Evolutionary conservation across 2,113 vertebrate species (phyloP).

Genomic region (Blennius ocellaris): DNA sequence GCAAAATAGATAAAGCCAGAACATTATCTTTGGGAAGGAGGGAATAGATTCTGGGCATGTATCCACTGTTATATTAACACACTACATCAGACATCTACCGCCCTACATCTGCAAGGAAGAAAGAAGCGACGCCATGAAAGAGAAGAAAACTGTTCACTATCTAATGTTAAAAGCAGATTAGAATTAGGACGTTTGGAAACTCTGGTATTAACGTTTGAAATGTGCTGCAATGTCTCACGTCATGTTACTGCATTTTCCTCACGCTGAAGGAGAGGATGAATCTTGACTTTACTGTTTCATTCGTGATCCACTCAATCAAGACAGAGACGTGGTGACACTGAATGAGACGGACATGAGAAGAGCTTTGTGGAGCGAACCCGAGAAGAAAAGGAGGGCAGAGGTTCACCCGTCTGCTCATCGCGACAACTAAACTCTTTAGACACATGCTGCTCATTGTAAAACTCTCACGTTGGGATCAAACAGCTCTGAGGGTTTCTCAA

Average conservation of each 20-base stretch:
- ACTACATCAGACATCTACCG: neutral
- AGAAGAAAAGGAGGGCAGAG: too few relatives aligned
- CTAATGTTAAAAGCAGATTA: neutral
- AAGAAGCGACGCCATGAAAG: neutral
- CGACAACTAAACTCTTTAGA: too few relatives aligned
- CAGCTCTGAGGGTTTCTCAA: too few relatives aligned
- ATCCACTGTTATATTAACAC: conserved; percentile 9
- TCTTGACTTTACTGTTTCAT: neutral
- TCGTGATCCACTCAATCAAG: neutral
- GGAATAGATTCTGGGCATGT: neutral
- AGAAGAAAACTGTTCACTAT: neutral
- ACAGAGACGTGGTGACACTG: neutral
- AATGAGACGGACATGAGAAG: too few relatives aligned
- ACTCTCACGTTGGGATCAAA: too few relatives aligned
- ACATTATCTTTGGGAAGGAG: neutral
- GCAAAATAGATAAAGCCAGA: neutral
- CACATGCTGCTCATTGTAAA: too few relatives aligned
- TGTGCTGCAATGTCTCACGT: too few relatives aligned
- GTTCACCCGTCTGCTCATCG: too few relatives aligned
- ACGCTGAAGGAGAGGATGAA: neutral
- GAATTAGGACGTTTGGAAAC: too few relatives aligned
- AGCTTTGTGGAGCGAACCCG: too few relatives aligned
- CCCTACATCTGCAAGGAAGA: neutral
- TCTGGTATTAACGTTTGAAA: too few relatives aligned
- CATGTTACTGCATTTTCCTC: too few relatives aligned